Conservation (phyloP, 2,113 vertebrate genomes). For the human (Homo sapiens) region DNA sequence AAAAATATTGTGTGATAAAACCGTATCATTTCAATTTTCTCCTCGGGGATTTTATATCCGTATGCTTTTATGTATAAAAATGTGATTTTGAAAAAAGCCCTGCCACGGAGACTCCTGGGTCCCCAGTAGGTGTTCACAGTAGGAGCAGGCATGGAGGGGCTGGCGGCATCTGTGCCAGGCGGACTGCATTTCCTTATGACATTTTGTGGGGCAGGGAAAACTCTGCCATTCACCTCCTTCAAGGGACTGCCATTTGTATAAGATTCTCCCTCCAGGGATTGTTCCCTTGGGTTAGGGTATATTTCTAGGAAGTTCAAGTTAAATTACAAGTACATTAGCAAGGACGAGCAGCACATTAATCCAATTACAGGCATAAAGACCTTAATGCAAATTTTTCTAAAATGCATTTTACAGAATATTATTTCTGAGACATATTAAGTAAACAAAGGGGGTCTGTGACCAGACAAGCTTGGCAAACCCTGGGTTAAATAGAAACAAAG, state of each 20-base stretch:
- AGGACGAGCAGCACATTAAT: not conserved
- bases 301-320: constrained; percentile 33
- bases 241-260: not conserved
- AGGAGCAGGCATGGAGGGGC: not conserved
- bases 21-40: constrained; percentile 48
- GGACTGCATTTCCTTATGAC: not conserved
- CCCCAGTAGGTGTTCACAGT: not conserved
- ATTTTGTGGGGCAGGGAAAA: not conserved
- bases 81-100: constrained; percentile 28
- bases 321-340: constrained; percentile 33
- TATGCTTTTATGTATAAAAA: constrained; percentile 50
- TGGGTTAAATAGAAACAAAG: not conserved
- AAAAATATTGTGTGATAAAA: constrained; percentile 62
- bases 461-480: not conserved
- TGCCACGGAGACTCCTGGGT: not conserved
- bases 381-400: constrained; percentile 16
- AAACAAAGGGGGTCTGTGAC: not conserved
- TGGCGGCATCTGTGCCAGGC: not conserved
- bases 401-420: not conserved
- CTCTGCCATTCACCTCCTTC: not conserved
- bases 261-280: not conserved
- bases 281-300: not conserved
- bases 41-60: constrained; percentile 32
- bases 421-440: not conserved
- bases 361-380: not conserved